Evolutionary conservation across 2,888 invertebrate genomes (phyloP).

Genomic region (Drosophila differens): DNA sequence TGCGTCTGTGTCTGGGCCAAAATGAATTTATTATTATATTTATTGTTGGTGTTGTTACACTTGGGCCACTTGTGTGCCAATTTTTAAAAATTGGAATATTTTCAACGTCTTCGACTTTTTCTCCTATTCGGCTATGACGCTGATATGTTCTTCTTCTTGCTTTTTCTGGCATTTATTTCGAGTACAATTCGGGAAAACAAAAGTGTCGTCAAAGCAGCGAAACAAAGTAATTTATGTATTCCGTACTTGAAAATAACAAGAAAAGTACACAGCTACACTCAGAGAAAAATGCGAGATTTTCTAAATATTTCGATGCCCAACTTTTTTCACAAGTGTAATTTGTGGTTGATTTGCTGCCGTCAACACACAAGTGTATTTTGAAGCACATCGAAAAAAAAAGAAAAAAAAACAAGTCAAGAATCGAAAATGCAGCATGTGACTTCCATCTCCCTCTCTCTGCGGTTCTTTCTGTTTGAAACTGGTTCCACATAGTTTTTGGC

Average conservation of each 20-base stretch:
- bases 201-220: slow-evolving; percentile 43
- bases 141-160: slow-evolving; percentile 15
- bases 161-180: slow-evolving; percentile 6
- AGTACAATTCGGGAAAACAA: slow-evolving; percentile 26
- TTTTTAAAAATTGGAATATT: slow-evolving; percentile 60
- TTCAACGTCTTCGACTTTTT: slow-evolving; percentile 40
- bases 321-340: not conserved
- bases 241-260: slow-evolving; percentile 20
- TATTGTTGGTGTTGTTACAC: slow-evolving; percentile 36
- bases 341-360: slow-evolving; percentile 18
- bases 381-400: slow-evolving; percentile 9
- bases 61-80: slow-evolving; percentile 66
- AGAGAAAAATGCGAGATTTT: not conserved
- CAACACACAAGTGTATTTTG: slow-evolving; percentile 20
- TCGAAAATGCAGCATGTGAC: slow-evolving; percentile 66
- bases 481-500: slow-evolving; percentile 52
- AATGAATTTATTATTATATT: slow-evolving; percentile 26
- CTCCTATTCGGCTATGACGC: slow-evolving; percentile 40
- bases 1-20: slow-evolving; percentile 10
- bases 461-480: slow-evolving; percentile 41
- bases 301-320: not conserved
- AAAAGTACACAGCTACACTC: slow-evolving; percentile 15
- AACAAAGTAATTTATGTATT: slow-evolving; percentile 28
- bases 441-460: slow-evolving; percentile 13
- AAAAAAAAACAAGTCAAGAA: slow-evolving; percentile 54